A percentile compares a stretch with the other conserved stretches of the same genome.
Evolutionary conservation across 1,140 invertebrate species (phyloP).

Genomic region (Calliphora vicina): DNA sequence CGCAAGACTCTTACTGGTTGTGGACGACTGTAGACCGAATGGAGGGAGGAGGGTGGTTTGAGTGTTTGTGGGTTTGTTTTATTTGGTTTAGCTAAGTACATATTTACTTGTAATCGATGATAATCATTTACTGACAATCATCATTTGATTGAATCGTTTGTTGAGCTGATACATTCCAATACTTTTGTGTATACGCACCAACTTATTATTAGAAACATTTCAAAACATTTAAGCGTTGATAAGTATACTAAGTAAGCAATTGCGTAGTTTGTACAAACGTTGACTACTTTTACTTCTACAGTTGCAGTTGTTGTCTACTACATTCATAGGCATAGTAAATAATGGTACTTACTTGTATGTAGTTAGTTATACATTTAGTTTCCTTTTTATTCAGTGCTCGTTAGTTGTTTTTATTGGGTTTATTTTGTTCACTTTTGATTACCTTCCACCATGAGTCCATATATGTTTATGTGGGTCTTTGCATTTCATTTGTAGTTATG

Average conservation of each 20-base stretch:
- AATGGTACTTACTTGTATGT: neutral
- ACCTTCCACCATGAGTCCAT: constrained; percentile 1
- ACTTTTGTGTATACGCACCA: neutral
- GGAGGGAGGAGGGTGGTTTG: neutral
- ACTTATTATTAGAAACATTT: neutral
- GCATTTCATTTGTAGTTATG: neutral
- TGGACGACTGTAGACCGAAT: neutral
- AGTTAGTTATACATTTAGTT: neutral
- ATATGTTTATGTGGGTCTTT: neutral
- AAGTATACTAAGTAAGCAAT: neutral
- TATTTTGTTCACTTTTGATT: neutral
- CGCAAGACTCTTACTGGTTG: neutral
- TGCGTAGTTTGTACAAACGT: neutral
- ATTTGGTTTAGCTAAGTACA: neutral
- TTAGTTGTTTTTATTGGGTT: neutral
- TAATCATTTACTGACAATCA: neutral
- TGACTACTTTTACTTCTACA: neutral
- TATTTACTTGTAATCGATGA: neutral
- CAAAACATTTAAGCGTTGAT: neutral
- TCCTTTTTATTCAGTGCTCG: neutral
- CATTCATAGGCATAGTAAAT: neutral
- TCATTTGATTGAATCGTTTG: neutral
- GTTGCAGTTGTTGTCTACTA: neutral
- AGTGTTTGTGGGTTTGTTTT: too few relatives aligned
- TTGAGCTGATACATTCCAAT: neutral